Base-by-base conservation (phyloP, 2,797 vertebrate genomes). In the Synanceia verrucosa region DNA sequence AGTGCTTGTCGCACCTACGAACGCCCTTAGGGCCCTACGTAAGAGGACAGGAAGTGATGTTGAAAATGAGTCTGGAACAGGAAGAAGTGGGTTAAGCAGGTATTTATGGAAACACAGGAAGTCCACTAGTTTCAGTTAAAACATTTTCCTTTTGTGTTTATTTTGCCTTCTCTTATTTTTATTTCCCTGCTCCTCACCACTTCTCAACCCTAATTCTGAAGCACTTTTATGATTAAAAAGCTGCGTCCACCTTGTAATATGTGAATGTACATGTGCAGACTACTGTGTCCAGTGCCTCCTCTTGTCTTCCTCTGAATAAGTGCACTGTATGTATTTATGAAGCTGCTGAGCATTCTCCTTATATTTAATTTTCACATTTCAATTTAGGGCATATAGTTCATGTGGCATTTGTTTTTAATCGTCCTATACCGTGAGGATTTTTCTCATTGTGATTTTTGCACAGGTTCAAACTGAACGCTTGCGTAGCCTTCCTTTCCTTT, bases 231-330 rank as follows among this genome's bases (percentile, higher is more conserved):
- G 18, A 76, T 77, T 48, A 10, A 11, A 48, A 37, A 39, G 11
- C 47, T 14, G 28, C 56, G 39, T 33, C 34, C 29, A 18, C 34
- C 62, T 12, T 58, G 26, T 73, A 33, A 34, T 62, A 55, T 82
- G 50, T 76, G 87, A 92, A 86, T 90, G 84, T 91, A 78, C 65
- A 58, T 56, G 50, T 56, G 50, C 29, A 68, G 10, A 75, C 59
- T 21, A 56, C 14, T 70, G 65, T 78, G 65, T 81, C 48, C 39
- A 48, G 71, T 86, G 81, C 82, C 83, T 78, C 79, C 58, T 82
- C 52, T n/a, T 61, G 24, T 59, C 28, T 59, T 70, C 1, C 12
- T 51, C 52, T 63, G 63, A 66, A 41, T 48, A 23, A 21, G 44
- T 65, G 63, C 23, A 18, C 23, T 52, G 4, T 65, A 18, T 71